Conservation (phyloP, 2,797 vertebrate species). For the Eulemur mongoz region DNA sequence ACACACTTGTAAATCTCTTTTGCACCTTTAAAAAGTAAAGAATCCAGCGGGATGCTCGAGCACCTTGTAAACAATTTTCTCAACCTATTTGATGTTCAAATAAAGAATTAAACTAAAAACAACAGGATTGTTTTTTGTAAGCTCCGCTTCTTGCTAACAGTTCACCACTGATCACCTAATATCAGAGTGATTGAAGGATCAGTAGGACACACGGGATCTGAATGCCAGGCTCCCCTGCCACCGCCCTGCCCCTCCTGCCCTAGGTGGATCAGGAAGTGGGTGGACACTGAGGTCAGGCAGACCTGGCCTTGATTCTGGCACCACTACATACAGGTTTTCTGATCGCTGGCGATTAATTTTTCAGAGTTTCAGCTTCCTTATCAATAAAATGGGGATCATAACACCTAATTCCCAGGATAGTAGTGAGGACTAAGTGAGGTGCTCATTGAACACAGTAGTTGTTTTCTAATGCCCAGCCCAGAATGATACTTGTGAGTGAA, state of each 20-base stretch:
- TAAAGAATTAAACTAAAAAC: constrained; percentile 82
- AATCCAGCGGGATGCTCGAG: constrained; percentile 72
- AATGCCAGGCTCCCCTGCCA: neutral
- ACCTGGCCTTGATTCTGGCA: neutral
- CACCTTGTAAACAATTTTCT: constrained; percentile 84
- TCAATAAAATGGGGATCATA: neutral
- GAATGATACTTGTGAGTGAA: neutral
- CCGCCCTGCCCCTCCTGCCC: no score
- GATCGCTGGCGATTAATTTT: neutral
- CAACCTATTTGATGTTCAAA: constrained; percentile 86
- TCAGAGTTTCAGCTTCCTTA: neutral
- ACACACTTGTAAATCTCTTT: constrained; percentile 81
- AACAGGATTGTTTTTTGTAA: neutral
- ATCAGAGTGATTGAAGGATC: neutral
- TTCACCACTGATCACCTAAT: neutral
- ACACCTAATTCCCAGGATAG: neutral
- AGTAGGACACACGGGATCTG: neutral
- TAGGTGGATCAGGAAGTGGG: neutral
- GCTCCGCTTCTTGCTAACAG: neutral
- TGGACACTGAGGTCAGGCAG: neutral
- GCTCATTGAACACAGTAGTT: neutral
- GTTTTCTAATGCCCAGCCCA: neutral
- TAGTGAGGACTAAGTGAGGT: neutral
- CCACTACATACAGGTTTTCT: neutral
- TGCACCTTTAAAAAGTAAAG: constrained; percentile 79